phyloP scores from a whole-genome alignment of 1,140 invertebrate genomes.

The Macrocentrus cingulum region DNA sequence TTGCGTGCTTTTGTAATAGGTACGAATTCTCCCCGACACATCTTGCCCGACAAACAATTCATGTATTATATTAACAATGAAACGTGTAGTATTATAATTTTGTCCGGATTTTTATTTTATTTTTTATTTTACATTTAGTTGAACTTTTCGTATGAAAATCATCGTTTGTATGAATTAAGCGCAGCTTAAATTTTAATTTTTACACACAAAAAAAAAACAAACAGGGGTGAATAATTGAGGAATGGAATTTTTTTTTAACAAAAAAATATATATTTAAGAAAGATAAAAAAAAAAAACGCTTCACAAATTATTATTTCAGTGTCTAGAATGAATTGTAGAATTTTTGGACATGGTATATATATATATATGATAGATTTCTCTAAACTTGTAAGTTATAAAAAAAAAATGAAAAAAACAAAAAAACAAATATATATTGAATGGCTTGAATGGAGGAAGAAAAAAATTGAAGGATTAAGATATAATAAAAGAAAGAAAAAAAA shows the following conservation, averaged over 20 bases:
- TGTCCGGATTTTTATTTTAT: background rate
- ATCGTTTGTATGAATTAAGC: constrained; percentile 33
- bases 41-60: too few relatives aligned
- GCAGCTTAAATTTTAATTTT: too few relatives aligned
- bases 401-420: constrained; percentile 17
- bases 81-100: constrained; percentile 6
- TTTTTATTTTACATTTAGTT: constrained; percentile 26
- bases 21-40: too few relatives aligned
- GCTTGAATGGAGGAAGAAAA: constrained; percentile 29
- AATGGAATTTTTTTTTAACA: too few relatives aligned
- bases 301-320: constrained; percentile 28
- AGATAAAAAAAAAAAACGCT: constrained; percentile 46
- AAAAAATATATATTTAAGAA: too few relatives aligned
- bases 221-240: too few relatives aligned
- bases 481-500: constrained; percentile 34
- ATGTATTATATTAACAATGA: background rate
- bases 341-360: constrained; percentile 4
- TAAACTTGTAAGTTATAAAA: constrained; percentile 31
- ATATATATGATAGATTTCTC: background rate
- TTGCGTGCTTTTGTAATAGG: background rate
- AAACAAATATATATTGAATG: constrained; percentile 27
- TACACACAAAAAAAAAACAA: too few relatives aligned
- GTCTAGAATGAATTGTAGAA: constrained; percentile 1
- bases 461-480: constrained; percentile 24
- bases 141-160: constrained; percentile 24